Base-by-base conservation (phyloP, 2,888 invertebrate species). In the Apamea epomidion region DNA sequence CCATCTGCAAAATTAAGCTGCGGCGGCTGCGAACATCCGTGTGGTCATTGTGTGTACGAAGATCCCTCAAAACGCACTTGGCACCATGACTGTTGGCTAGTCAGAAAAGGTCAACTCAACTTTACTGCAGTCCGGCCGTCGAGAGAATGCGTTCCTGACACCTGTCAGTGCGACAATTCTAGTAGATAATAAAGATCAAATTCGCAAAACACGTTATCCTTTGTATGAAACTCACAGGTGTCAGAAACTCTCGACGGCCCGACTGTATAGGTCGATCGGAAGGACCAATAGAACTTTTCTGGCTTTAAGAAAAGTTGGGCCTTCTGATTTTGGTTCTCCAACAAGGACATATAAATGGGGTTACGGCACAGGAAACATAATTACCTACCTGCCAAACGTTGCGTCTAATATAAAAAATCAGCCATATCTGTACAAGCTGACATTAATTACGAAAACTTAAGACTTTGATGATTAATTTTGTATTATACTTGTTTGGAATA, bases 1-100 rank as follows among this genome's bases (percentile, higher is more conserved):
- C 64, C 58, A 82, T 76, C 76, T 70, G 48, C 64, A 74, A 68
- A 81, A 82, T 82, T 82, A 74, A 82, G 32, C 82, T 74, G 58
- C 67, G 37, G 18, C 37, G 12, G 14, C 37, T 68, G 12, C 6
- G 8, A 37, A 37, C 48, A 64, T 45, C n/a, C 51, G 12, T 80
- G 7, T 16, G 64, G 48, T 37, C 37, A 51, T 80, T 42, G 51
- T 62, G 29, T 48, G 14, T 29, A 29, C 18, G 37, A 18, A 29
- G 12, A 54, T n/a, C 18, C 25, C 21, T 69, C 16, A 45, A 79
- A 64, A 48, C 81, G 14, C 14, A 48, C 18, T 54, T 54, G 7
- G 14, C 21, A 7, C 21, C 5, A 51, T 79, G 21, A 21, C 32
- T 58, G 21, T 54, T 0, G n/a, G 45, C 2, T 45, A 45, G 12